Evolutionary conservation across 1,140 invertebrate species (phyloP).

Genomic region (Drosophila grimshawi): DNA sequence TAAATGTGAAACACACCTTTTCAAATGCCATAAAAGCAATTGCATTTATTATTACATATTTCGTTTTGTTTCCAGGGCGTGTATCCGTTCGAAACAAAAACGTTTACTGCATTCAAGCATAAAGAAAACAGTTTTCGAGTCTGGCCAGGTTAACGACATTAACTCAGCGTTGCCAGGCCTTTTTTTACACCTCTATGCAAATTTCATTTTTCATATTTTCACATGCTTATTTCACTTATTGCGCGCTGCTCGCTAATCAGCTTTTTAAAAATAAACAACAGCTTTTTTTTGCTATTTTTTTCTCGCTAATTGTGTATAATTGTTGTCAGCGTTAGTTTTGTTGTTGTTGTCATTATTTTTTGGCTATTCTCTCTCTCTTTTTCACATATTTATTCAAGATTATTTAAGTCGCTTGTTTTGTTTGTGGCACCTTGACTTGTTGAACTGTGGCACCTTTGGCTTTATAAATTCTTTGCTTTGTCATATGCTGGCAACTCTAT

Average conservation of each 20-base stretch:
- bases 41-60: conserved; percentile 38
- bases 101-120: conserved; percentile 40
- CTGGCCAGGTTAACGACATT: conserved; percentile 15
- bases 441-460: conserved; percentile 37
- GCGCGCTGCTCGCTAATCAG: conserved; percentile 45
- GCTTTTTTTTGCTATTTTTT: conserved; percentile 9
- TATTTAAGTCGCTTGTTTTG: conserved; percentile 42
- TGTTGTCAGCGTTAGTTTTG: conserved; percentile 28
- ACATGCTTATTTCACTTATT: not conserved
- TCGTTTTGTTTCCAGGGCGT: conserved; percentile 43
- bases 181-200: conserved; percentile 22
- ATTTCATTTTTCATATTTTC: conserved; percentile 12
- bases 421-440: conserved; percentile 14
- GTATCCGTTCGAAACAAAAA: conserved; percentile 5
- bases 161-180: not conserved
- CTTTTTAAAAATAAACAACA: conserved; percentile 47
- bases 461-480: conserved; percentile 6
- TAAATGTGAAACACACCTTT: conserved; percentile 26
- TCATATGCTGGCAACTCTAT: conserved; percentile 15
- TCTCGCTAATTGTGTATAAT: conserved; percentile 64
- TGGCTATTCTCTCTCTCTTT: not conserved
- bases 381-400: conserved; percentile 66
- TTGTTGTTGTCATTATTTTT: conserved; percentile 19
- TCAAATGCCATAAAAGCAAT: conserved; percentile 37
- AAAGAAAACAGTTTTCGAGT: conserved; percentile 9